Conservation (phyloP, 2,888 invertebrate genomes). For the Drosophila setosimentum region DNA sequence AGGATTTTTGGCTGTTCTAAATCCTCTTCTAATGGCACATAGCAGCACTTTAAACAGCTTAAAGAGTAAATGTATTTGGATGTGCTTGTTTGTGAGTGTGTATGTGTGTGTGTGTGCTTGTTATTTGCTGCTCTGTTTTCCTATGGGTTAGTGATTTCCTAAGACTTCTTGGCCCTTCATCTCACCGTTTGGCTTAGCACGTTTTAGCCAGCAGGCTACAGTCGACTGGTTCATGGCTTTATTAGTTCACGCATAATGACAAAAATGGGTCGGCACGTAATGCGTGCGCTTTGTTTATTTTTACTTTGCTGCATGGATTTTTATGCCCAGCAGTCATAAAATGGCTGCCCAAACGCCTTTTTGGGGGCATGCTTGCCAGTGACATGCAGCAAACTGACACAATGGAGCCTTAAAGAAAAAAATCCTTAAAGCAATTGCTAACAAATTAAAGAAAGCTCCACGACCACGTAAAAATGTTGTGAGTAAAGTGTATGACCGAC, state of each 20-base stretch:
- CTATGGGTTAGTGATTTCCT: constrained; percentile 36
- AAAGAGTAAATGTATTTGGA: constrained; percentile 39
- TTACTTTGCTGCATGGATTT: constrained; percentile 71
- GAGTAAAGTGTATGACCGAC: background rate
- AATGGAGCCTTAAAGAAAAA: constrained; percentile 24
- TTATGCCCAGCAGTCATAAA: constrained; percentile 68
- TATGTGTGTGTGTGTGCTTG: background rate
- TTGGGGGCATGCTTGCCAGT: constrained; percentile 11
- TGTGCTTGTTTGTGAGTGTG: background rate
- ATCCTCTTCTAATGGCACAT: constrained; percentile 37
- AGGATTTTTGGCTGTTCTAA: constrained; percentile 42
- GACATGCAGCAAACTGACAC: constrained; percentile 16
- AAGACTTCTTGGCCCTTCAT: constrained; percentile 42
- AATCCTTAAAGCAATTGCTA: constrained; percentile 13
- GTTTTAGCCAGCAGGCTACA: constrained; percentile 59
- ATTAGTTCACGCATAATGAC: constrained; percentile 81
- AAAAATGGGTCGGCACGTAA: constrained; percentile 77
- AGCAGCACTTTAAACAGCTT: constrained; percentile 64
- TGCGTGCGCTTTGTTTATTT: constrained; percentile 77
- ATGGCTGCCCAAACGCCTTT: constrained; percentile 37
- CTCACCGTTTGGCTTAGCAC: constrained; percentile 66
- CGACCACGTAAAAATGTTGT: background rate
- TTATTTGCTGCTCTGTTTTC: constrained; percentile 26
- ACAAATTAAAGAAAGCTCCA: constrained; percentile 8
- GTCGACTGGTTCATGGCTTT: constrained; percentile 73